Base-by-base conservation (phyloP, 2,113 vertebrate species). In the Gobius niger region DNA sequence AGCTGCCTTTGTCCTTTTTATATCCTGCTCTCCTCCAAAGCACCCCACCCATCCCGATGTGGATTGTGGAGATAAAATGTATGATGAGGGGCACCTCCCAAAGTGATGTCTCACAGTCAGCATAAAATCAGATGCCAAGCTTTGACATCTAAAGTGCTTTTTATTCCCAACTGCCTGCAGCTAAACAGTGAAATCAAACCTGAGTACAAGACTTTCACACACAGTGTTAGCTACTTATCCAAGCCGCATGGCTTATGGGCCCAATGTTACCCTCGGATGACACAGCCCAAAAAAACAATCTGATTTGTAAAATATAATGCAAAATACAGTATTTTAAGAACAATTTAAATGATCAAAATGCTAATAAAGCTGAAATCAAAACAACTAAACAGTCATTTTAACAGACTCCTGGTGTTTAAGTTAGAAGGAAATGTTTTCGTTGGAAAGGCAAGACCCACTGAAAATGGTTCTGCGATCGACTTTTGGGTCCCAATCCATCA, bases 11-110 rank as follows among this genome's bases (percentile, higher is more conserved):
- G 47, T 34, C 10, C 9, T 51, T 67, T 68, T 90, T 92, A 90
- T 92, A 92, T 91, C 44, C 77, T 80, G 70, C 56, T 47, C 40
- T 11, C 16, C 71, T 77, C 70, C 40, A 51, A 56, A 56, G 47
- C 44, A 47, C 56, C 57, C 24, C 54, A 54, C 52, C 52, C 52
- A 24, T 54, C 9, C 60, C 16, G 13, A 10, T 69, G 80, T 70
- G 79, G 82, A 78, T 50, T 83, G 72, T 0, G 16, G 50, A 13
- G 44, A 68, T 40, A 47, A 40, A 50, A 50, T 14, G 6, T 44
- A 16, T 66, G 19, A 67, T 75, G 82, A 78, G 82, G 75, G 73
- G 83, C 47, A 18, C 68, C 16, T 60, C 42, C 52, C 70, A 44
- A 73, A 44, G 41, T 72, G 0, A 52, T 52, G 50, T 47, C 67